Evolutionary conservation across 2,113 vertebrate species (phyloP), one percentile per base, ranked within the genome.

Genomic region (Columba janthina): DNA sequence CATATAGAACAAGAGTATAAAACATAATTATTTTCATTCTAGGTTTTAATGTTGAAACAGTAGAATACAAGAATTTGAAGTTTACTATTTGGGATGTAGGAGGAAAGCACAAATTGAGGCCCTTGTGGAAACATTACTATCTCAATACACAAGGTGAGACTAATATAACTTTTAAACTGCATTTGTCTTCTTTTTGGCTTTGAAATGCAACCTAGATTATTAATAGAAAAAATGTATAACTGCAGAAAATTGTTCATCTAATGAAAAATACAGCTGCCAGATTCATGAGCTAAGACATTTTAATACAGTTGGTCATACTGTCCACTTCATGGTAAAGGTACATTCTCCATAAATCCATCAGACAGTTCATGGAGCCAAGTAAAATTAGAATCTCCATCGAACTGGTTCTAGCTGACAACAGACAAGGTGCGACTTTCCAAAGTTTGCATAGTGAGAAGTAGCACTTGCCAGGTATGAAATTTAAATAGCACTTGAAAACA

Each of bases 11-110:
- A 75, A 53, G 54, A 62, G 17, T 85, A 64, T 96, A 91, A 95
- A 94, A 93, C 10, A 34, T 81, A 11, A 89, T 38, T 77, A 54
- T 87, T 94, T 95, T 93, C 81, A 69, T 94, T 80, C 53, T 85
- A 98, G 99, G 99, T 97, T 99, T 99, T 97, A 99, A 99, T 60
- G 99, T 99, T 95, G 99, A 99, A 98, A 99, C 99, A 4, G 99
- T 99, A 57, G 99, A 99, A 97, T 99, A 99, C 94, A 99, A 99
- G 98, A 99, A 99, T 96, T 93, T 99, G 79, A 99, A 99, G 95
- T 99, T 99, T 98, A 99, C 99, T 67, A 99, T 99, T 98, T 99
- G 99, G 99, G 99, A 99, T 88, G 99, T 99, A 69, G 99, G 99
- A 92, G 99, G 99, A 57, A 99, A 99, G 92, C 99, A 99, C 77